phyloP scores from a whole-genome alignment of 1,140 invertebrate species.

The Vollenhovia emeryi region DNA sequence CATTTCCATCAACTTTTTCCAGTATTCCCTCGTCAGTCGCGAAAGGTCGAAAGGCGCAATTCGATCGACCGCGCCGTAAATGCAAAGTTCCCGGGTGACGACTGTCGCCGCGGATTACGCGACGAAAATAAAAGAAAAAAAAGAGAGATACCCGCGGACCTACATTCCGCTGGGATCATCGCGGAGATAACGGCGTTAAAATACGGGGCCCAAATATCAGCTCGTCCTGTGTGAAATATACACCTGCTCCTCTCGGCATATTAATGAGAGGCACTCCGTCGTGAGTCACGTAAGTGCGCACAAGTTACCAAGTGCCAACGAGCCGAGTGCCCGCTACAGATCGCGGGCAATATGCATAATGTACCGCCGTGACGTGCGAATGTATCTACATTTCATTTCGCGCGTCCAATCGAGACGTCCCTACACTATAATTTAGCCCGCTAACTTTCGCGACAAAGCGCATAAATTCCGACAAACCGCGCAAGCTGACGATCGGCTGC shows the following conservation, averaged over 20 bases:
- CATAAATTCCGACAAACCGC: slow-evolving; percentile 32
- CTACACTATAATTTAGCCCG: slow-evolving; percentile 46
- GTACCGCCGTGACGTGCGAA: slow-evolving; percentile 51
- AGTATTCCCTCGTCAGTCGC: background rate
- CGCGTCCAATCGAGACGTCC: slow-evolving; percentile 48
- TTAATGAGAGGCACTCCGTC: slow-evolving; percentile 52
- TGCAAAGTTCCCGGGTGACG: background rate
- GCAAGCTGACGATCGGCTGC: slow-evolving; percentile 3
- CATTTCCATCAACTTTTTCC: background rate
- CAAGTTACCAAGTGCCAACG: slow-evolving; percentile 58
- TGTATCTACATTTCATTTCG: slow-evolving; percentile 59
- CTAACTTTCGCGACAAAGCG: slow-evolving; percentile 50
- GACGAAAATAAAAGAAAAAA: too few relatives aligned
- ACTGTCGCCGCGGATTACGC: background rate
- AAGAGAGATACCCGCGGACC: background rate
- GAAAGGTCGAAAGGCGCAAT: background rate
- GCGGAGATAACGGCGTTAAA: slow-evolving; percentile 42
- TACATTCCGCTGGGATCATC: background rate
- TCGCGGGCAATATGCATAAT: slow-evolving; percentile 59
- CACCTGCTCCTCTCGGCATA: slow-evolving; percentile 51
- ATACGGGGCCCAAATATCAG: slow-evolving; percentile 47
- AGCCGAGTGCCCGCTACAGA: slow-evolving; percentile 53
- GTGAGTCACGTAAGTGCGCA: slow-evolving; percentile 56
- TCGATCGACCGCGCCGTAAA: background rate
- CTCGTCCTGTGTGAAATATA: slow-evolving; percentile 47